Base-by-base conservation (phyloP, 2,797 vertebrate genomes). In the Leptodactylus fallax region DNA sequence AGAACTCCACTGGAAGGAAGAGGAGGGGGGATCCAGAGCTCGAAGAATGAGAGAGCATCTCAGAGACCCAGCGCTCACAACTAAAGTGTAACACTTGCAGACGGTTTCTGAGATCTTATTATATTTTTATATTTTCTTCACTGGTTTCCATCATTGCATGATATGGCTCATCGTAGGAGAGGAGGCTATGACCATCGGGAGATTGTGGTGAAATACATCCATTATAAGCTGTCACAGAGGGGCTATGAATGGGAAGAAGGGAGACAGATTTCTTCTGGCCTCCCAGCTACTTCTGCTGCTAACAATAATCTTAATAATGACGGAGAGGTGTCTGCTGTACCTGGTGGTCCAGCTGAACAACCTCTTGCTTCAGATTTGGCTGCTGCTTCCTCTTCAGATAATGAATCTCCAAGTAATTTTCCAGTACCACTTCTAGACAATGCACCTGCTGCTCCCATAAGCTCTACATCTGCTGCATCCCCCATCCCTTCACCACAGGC, bases 121-220 rank as follows among this genome's bases (percentile, higher is more conserved):
- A 10, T 61, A 77, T 77, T 85, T 77, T 77, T 85, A 23, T 85
- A 76, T 61, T 83, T 76, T 63, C 12, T 23, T n/a, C 55, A 14
- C 51, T 55, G 25, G 67, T 60, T 71, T 71, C 91, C 87, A 85
- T 91, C 88, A 55, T 84, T 90, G 91, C 91, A 90, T 90, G 95
- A 92, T 90, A 96, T 96, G 95, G 95, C 95, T 93, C 93, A 96
- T 63, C 93, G 94, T 21, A 95, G 93, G 92, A 92, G 93, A 93
- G 93, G 94, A 92, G 94, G 93, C 84, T 97, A 97, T 58, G 95
- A 95, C 89, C 96, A 97, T 94, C 97, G 97, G 91, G 95, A 94
- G 91, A 96, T 99, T 89, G 98, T 99, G 93, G 95, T 96, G 93
- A 97, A 97, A 93, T 99, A 98, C 85, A 97, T 99, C 93, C 96